These are phyloP conservation scores for Watsonalla cultraria DNA, from an alignment of 2,888 invertebrate genomes.

Conservation along the genomic window DNA sequence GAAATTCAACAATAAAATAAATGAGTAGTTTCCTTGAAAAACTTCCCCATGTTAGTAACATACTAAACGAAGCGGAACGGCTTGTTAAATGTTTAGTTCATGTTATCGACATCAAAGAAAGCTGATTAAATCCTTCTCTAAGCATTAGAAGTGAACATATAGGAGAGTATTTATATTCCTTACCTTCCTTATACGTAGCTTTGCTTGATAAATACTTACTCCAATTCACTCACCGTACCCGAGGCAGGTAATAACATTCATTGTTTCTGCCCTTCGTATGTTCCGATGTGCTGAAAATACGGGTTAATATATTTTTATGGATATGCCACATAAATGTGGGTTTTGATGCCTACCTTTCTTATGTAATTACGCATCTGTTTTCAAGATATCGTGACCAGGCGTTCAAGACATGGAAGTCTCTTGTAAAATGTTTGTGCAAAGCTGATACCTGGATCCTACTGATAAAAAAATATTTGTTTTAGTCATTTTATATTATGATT, in stretches of 20 bases:
- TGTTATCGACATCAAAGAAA: constrained; percentile 1
- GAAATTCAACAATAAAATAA: no score
- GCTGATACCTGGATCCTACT: no score
- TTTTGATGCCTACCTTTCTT: no score
- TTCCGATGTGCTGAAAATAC: neutral
- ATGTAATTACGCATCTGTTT: no score
- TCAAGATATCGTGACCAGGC: no score
- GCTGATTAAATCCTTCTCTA: neutral
- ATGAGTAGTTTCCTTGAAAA: no score
- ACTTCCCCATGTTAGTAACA: neutral
- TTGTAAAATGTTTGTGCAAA: no score
- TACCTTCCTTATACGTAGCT: neutral
- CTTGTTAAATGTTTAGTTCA: neutral
- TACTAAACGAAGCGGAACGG: neutral
- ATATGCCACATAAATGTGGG: no score
- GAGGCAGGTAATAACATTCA: neutral
- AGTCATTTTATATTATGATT: no score
- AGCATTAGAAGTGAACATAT: neutral
- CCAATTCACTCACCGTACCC: neutral
- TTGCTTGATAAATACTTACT: neutral
- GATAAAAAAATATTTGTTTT: no score
- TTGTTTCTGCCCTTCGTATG: neutral
- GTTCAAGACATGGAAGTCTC: no score
- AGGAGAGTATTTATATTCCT: neutral
- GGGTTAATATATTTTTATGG: no score